Conservation (phyloP, 1,140 invertebrate genomes). For the Lysiphlebus fabarum region DNA sequence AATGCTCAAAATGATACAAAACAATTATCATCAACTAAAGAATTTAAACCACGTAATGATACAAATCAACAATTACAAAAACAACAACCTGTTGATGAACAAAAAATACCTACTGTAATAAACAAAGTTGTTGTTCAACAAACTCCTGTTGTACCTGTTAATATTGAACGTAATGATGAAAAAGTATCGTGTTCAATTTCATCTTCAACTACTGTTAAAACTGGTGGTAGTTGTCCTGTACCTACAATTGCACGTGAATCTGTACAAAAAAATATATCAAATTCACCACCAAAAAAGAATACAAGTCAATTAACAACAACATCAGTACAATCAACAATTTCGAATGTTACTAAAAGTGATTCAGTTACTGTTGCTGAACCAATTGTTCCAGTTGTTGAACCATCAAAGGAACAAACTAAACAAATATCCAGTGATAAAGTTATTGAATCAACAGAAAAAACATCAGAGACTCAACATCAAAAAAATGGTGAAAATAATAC, state of each 20-base stretch:
- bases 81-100: constrained; percentile 27
- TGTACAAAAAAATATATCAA: constrained; percentile 32
- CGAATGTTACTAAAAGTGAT: constrained; percentile 11
- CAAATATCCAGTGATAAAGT: constrained; percentile 38
- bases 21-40: constrained; percentile 34
- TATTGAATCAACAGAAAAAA: constrained; percentile 28
- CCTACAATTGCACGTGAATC: constrained; percentile 1
- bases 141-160: constrained; percentile 22
- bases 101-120: constrained; percentile 11
- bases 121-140: constrained; percentile 33
- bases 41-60: constrained; percentile 37
- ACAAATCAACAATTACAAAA: constrained; percentile 19
- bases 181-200: not conserved
- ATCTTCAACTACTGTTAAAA: not conserved
- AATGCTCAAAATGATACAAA: constrained; percentile 23
- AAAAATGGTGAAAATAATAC: constrained; percentile 37
- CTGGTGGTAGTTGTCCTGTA: not conserved
- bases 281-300: constrained; percentile 46
- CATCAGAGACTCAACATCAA: constrained; percentile 30
- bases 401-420: constrained; percentile 30
- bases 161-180: constrained; percentile 18
- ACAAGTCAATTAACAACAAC: constrained; percentile 21
- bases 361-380: constrained; percentile 22
- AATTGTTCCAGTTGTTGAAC: constrained; percentile 32
- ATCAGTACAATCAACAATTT: constrained; percentile 21